Percentiles rank a stretch among this genome's conserved stretches.
These are phyloP conservation scores for Azorinus chamasolen DNA, from an alignment of 2,888 invertebrate species.

Conservation along the genomic window DNA sequence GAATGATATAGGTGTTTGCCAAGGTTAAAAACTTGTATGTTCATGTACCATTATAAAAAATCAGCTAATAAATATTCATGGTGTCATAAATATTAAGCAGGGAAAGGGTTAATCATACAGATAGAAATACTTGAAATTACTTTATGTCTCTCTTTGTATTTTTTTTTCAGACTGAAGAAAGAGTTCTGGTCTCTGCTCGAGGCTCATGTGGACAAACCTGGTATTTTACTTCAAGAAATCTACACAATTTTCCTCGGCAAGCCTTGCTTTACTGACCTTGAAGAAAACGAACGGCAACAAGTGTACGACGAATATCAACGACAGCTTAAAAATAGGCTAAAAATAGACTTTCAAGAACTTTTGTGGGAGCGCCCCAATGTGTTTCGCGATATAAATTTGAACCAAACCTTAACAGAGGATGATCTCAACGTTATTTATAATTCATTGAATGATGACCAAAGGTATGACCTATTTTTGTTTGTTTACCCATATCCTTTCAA, in stretches of 20 bases:
- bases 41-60: too few relatives aligned
- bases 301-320: conserved; percentile 98
- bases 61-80: too few relatives aligned
- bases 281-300: conserved; percentile 95
- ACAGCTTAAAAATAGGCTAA: conserved; percentile 90
- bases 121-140: too few relatives aligned
- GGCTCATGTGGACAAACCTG: conserved; percentile 90
- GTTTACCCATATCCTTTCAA: too few relatives aligned
- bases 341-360: conserved; percentile 96
- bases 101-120: too few relatives aligned
- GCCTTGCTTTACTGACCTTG: conserved; percentile 96
- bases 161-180: conserved; percentile 92
- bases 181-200: conserved; percentile 97
- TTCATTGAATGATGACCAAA: conserved; percentile 66
- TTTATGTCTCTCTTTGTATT: too few relatives aligned
- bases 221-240: conserved; percentile 96
- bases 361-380: conserved; percentile 96
- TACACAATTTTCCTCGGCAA: conserved; percentile 95
- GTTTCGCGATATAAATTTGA: conserved; percentile 95
- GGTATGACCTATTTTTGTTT: too few relatives aligned
- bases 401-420: conserved; percentile 96
- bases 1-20: too few relatives aligned
- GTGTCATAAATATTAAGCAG: too few relatives aligned
- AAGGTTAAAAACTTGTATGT: too few relatives aligned
- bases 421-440: conserved; percentile 91